A percentile compares a stretch with the other conserved stretches of the same genome.
Evolutionary conservation across 2,888 invertebrate species (phyloP).

Genomic region (Apodemia mormo): DNA sequence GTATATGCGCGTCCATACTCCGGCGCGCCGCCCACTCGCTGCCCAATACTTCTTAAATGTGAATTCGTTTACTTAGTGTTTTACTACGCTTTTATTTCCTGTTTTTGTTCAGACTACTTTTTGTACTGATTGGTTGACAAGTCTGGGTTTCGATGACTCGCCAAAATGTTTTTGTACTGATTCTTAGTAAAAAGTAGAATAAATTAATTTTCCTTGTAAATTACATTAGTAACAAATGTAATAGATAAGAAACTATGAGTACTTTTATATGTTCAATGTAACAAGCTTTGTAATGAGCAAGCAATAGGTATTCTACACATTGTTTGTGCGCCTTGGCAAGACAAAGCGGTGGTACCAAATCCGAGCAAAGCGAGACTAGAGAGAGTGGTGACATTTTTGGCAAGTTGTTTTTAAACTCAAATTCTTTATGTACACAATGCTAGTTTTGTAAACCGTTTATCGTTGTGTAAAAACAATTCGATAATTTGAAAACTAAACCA

Average conservation of each 20-base stretch:
- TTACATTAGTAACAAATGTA: too few relatives aligned
- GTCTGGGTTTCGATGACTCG: neutral
- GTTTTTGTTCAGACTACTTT: neutral
- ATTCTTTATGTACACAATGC: neutral
- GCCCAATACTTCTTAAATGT: neutral
- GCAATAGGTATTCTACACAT: too few relatives aligned
- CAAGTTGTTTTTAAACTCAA: too few relatives aligned
- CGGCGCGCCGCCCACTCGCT: slow-evolving; percentile 1
- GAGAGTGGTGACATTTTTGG: too few relatives aligned
- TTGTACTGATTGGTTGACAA: neutral
- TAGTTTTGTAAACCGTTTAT: neutral
- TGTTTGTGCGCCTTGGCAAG: too few relatives aligned
- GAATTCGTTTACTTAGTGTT: slow-evolving; percentile 11
- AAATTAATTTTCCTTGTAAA: too few relatives aligned
- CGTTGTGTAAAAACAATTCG: neutral
- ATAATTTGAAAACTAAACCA: slow-evolving; percentile 4
- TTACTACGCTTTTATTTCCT: slow-evolving; percentile 1
- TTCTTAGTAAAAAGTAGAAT: neutral
- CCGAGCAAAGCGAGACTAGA: too few relatives aligned
- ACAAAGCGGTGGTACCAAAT: too few relatives aligned
- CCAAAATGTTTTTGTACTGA: neutral
- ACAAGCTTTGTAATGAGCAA: too few relatives aligned
- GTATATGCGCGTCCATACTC: slow-evolving; percentile 17
- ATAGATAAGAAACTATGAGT: too few relatives aligned
- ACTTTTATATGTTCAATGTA: too few relatives aligned